These are phyloP conservation scores for Nasonia oneida DNA, from an alignment of 2,888 invertebrate genomes.

Conservation along the genomic window DNA sequence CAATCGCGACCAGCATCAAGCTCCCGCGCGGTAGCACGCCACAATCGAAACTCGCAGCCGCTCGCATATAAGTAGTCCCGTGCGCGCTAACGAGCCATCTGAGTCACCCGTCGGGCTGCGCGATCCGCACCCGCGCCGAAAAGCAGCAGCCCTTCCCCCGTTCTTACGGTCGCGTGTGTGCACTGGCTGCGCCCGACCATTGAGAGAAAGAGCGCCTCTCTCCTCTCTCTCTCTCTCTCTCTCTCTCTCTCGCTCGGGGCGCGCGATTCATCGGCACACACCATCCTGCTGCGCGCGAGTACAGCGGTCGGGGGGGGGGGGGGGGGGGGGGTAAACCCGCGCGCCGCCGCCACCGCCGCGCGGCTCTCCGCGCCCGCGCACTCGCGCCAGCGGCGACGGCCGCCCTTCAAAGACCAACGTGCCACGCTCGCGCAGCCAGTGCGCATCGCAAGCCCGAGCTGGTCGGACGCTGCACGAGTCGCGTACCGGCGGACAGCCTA, in stretches of 20 bases:
- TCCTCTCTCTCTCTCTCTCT: background rate
- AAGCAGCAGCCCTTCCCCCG: background rate
- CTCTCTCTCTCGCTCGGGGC: background rate
- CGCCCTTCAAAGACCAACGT: constrained; percentile 54
- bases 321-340: constrained; percentile 7
- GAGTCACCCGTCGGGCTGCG: background rate
- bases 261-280: constrained; percentile 24
- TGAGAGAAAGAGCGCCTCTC: constrained; percentile 62
- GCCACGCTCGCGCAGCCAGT: constrained; percentile 69
- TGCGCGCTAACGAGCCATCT: constrained; percentile 76
- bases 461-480: constrained; percentile 61
- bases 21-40: background rate
- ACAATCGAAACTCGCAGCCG: constrained; percentile 7
- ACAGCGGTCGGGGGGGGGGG: background rate
- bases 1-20: no score
- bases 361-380: constrained; percentile 46
- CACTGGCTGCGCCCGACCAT: constrained; percentile 42
- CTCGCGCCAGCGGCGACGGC: constrained; percentile 5
- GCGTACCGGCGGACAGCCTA: background rate
- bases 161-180: background rate
- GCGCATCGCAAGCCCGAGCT: constrained; percentile 74
- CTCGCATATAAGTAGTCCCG: constrained; percentile 68
- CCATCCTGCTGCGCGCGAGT: constrained; percentile 33
- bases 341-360: background rate
- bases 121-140: background rate